A percentile compares a stretch with the other conserved stretches of the same genome.
Evolutionary conservation across 2,888 invertebrate species (phyloP).

Genomic region (Andrena fulva): DNA sequence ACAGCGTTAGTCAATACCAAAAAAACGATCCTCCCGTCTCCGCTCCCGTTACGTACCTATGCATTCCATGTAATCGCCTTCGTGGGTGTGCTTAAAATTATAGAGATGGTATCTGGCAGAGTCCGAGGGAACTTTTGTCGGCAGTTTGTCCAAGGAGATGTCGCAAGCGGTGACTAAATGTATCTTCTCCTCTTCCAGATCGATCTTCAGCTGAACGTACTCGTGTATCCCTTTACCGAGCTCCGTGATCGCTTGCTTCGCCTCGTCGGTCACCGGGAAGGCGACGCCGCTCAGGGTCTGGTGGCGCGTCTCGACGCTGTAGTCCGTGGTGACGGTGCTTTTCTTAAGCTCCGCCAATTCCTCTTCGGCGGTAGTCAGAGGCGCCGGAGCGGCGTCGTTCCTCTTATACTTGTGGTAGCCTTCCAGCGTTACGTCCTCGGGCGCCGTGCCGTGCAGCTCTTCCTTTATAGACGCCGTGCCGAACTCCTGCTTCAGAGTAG

Average conservation of each 20-base stretch:
- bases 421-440: constrained; percentile 92
- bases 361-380: constrained; percentile 95
- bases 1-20: constrained; percentile 28
- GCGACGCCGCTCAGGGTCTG: constrained; percentile 96
- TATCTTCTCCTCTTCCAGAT: constrained; percentile 94
- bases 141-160: constrained; percentile 89
- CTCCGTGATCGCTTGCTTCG: constrained; percentile 90
- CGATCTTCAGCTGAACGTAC: constrained; percentile 96
- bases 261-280: constrained; percentile 94
- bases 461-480: constrained; percentile 97
- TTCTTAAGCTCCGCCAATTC: constrained; percentile 92
- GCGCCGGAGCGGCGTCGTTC: constrained; percentile 93
- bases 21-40: constrained; percentile 6
- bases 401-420: constrained; percentile 93
- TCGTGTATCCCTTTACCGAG: constrained; percentile 91
- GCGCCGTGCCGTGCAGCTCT: constrained; percentile 95
- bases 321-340: constrained; percentile 89
- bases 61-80: constrained; percentile 95
- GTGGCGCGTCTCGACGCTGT: constrained; percentile 93
- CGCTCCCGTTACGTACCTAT: constrained; percentile 88
- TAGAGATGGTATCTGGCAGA: constrained; percentile 96
- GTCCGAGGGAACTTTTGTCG: constrained; percentile 93
- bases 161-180: constrained; percentile 91
- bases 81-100: constrained; percentile 95
- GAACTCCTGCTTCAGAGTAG: constrained; percentile 98